phyloP scores from a whole-genome alignment of 2,888 invertebrate genomes.

The Monochamus alternatus region DNA sequence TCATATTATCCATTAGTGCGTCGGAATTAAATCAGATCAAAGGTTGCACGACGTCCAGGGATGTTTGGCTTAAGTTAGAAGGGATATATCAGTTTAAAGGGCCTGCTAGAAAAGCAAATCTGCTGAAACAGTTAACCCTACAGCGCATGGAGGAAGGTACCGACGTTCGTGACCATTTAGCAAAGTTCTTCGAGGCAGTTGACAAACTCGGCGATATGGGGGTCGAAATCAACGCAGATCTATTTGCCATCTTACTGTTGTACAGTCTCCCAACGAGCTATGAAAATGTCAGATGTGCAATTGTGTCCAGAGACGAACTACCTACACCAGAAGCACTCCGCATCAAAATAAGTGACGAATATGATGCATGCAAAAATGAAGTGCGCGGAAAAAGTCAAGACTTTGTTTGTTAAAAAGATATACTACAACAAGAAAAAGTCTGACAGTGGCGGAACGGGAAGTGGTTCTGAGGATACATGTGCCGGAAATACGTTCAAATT shows the following conservation, averaged over 20 bases:
- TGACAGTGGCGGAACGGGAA: neutral
- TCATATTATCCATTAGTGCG: constrained; percentile 45
- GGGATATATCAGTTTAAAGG: constrained; percentile 62
- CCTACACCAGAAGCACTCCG: constrained; percentile 57
- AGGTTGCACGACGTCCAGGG: constrained; percentile 57
- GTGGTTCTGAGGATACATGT: neutral
- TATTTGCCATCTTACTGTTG: constrained; percentile 61
- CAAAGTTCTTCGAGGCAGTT: constrained; percentile 61
- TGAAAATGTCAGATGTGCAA: constrained; percentile 64
- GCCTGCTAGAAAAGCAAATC: constrained; percentile 29
- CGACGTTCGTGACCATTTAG: constrained; percentile 6
- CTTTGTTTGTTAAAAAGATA: constrained; percentile 26
- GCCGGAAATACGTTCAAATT: constrained; percentile 2
- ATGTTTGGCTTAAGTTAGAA: constrained; percentile 56
- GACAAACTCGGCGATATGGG: constrained; percentile 59
- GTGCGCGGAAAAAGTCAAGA: neutral
- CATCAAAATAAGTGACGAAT: constrained; percentile 62
- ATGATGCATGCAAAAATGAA: constrained; percentile 51
- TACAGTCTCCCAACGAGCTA: constrained; percentile 54
- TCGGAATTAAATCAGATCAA: constrained; percentile 53
- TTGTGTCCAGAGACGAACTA: constrained; percentile 63
- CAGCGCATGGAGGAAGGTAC: neutral
- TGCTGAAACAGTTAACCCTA: too few relatives aligned
- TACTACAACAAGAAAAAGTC: too few relatives aligned
- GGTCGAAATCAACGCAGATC: constrained; percentile 49